Evolutionary conservation across 2,797 vertebrate species (phyloP).

Genomic region (Rhinogobio ventralis): DNA sequence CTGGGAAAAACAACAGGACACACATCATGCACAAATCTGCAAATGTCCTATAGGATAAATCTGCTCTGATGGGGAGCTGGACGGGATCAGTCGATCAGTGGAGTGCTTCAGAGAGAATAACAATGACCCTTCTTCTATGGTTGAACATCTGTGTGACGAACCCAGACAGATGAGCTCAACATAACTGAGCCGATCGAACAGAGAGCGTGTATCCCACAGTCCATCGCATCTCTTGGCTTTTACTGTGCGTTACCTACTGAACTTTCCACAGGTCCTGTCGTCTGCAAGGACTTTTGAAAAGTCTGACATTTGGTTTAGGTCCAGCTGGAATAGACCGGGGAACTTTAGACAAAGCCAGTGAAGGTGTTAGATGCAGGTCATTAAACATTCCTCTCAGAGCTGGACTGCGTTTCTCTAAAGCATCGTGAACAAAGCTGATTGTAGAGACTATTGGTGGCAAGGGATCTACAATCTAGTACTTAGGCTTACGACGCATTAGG

Average conservation of each 20-base stretch:
- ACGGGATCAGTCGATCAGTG: neutral
- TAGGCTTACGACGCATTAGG: neutral
- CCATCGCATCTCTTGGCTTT: too few species aligned
- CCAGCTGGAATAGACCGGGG: neutral
- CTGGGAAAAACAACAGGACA: constrained; percentile 67
- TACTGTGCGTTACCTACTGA: too few species aligned
- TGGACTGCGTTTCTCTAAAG: neutral
- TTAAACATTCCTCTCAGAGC: constrained; percentile 4
- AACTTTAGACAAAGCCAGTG: neutral
- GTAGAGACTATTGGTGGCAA: neutral
- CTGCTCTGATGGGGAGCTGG: neutral
- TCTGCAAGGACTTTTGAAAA: neutral
- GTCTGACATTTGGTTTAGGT: neutral
- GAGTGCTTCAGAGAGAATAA: neutral
- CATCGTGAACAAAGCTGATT: neutral
- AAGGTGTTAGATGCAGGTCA: neutral
- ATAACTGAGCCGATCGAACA: too few species aligned
- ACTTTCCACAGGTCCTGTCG: too few species aligned
- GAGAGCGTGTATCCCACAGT: too few species aligned
- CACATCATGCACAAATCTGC: neutral
- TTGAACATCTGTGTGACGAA: too few species aligned
- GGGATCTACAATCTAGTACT: neutral
- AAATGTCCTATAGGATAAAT: neutral
- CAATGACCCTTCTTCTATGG: too few species aligned
- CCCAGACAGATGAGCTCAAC: too few species aligned